Conservation (phyloP, 64 coral and sea anemone genomes). For the Pocillopora verrucosa region DNA sequence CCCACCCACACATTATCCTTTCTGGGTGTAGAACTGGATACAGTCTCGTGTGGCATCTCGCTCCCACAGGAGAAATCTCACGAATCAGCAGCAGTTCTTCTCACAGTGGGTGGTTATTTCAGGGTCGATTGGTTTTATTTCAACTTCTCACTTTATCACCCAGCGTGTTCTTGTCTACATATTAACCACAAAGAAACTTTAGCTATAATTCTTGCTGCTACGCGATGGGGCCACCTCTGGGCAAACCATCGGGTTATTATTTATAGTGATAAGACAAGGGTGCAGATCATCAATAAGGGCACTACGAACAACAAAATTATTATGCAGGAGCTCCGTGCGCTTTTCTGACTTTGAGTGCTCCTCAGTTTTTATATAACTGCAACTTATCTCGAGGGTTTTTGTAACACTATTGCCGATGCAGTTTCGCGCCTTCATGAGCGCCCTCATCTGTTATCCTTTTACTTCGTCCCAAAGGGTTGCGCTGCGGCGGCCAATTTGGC, state of each 20-base stretch:
- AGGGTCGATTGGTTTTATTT: conserved; percentile 34
- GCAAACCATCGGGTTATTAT: not conserved
- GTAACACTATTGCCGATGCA: conserved; percentile 15
- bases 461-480: not conserved
- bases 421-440: not conserved
- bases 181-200: conserved; percentile 35
- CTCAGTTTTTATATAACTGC: not conserved
- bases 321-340: not conserved
- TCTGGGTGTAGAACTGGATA: no score
- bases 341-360: not conserved
- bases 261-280: no score
- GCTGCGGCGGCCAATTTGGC: not conserved
- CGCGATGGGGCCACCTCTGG: not conserved
- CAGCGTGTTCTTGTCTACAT: not conserved
- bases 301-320: not conserved
- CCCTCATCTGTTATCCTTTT: not conserved
- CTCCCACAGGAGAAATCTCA: no score
- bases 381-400: not conserved
- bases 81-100: not conserved
- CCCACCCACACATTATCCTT: no score
- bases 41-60: no score
- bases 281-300: no score
- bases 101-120: conserved; percentile 1
- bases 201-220: not conserved
- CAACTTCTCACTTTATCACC: conserved; percentile 18